Evolutionary conservation across 2,113 vertebrate species (phyloP), one percentile per base, ranked within the genome.

Genomic region (Meleagris gallopavo): DNA sequence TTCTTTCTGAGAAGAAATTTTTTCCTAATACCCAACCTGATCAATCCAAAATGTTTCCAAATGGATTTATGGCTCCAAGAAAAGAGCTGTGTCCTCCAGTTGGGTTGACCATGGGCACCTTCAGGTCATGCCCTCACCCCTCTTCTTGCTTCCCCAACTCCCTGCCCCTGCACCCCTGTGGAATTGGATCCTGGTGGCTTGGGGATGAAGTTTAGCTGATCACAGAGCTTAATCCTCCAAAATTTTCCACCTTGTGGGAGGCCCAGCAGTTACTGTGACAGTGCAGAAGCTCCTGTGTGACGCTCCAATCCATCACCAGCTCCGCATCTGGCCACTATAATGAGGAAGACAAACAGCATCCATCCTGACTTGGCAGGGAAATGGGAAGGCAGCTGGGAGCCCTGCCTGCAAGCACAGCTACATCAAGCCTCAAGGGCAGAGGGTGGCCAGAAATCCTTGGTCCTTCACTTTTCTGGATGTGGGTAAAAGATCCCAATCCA

Each of bases 371-470:
- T 93, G 84, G 93, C 29, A 3, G 82, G 84, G 67, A 76, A 40
- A 30, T 11, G 29, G 29, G 0, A 2, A 58, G 50, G 84, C 91
- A 89, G 84, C n/a, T 69, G 2, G 36, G 29, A 4, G 7, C 65
- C 6, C 30, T 11, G 83, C 6, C 62, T 34, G 70, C 0, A 2
- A 93, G 78, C 62, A 22, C 50, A 13, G 11, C 30, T 17, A 29
- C 76, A 70, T 3, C 41, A 11, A 57, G 7, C n/a, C 34, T 46
- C 87, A 91, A 88, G 81, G 89, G 66, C n/a, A 5, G 38, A 82
- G 25, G 40, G 27, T 20, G 29, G 11, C 22, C 46, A 41, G 54
- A 0, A 0, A 4, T 58, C n/a, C 72, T 29, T 20, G 45, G n/a
- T 20, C 40, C 38, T 58, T 67, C 1, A 0, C 10, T 86, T 17